Conservation (phyloP, 2,888 invertebrate genomes). For the Lycia hirtaria region DNA sequence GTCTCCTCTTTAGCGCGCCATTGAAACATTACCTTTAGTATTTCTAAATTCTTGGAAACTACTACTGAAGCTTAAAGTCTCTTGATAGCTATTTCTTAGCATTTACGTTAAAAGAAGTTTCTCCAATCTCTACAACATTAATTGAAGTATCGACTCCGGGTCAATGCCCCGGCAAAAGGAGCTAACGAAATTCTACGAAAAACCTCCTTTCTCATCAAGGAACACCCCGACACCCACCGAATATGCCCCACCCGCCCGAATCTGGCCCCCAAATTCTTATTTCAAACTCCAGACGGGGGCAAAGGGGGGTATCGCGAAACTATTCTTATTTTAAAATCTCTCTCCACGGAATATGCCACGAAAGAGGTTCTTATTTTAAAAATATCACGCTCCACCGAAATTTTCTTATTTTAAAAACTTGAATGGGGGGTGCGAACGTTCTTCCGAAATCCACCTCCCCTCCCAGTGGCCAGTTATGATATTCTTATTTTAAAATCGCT, state of each 20-base stretch:
- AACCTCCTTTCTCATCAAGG: slow-evolving; percentile 83
- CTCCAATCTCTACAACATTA: slow-evolving; percentile 79
- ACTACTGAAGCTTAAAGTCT: not conserved
- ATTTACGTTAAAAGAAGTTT: slow-evolving; percentile 28
- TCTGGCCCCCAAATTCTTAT: slow-evolving; percentile 83
- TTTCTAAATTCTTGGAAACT: too few species aligned
- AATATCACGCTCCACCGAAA: slow-evolving; percentile 85
- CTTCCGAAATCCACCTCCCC: slow-evolving; percentile 78
- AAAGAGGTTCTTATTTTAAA: slow-evolving; percentile 84
- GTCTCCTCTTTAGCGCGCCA: too few species aligned
- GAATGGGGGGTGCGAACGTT: slow-evolving; percentile 74
- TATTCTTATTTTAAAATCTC: slow-evolving; percentile 85
- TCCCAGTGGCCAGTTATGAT: slow-evolving; percentile 81
- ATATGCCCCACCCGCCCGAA: slow-evolving; percentile 76
- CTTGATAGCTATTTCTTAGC: not conserved
- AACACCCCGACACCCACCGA: slow-evolving; percentile 75
- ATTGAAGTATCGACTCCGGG: slow-evolving; percentile 80
- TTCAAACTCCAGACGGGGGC: slow-evolving; percentile 81
- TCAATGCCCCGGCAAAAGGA: slow-evolving; percentile 68
- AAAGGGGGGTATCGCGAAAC: slow-evolving; percentile 78
- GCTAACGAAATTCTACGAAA: slow-evolving; percentile 83
- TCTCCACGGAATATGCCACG: slow-evolving; percentile 85
- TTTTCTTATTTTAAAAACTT: slow-evolving; percentile 84
- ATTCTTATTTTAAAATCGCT: slow-evolving; percentile 84
- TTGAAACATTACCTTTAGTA: too few species aligned